A percentile compares a stretch with the other conserved stretches of the same genome.
phyloP scores from a whole-genome alignment of 2,113 vertebrate species.

The Marcusenius ussheri region DNA sequence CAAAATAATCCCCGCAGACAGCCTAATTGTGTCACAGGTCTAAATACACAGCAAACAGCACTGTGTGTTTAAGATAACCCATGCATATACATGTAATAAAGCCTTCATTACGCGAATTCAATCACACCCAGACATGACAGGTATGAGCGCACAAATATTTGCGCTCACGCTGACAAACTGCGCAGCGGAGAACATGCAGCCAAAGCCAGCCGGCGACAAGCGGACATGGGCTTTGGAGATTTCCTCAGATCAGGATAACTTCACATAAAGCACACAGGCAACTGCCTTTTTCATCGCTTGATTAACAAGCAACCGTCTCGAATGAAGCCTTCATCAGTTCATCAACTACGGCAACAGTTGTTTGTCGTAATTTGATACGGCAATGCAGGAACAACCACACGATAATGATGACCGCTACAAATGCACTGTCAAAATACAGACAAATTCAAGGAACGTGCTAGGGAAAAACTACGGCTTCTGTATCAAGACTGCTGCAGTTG shows the following conservation, averaged over 20 bases:
- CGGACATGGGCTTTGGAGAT: background rate
- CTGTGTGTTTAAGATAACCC: background rate
- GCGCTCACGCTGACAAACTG: background rate
- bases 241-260: background rate
- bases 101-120: background rate
- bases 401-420: background rate
- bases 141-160: background rate
- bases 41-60: background rate
- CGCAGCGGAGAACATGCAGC: background rate
- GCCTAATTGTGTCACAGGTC: background rate
- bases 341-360: constrained; percentile 19
- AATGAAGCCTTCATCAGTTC: background rate
- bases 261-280: background rate
- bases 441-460: background rate
- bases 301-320: background rate
- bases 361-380: constrained; percentile 19
- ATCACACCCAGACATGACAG: background rate
- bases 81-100: background rate
- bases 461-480: background rate
- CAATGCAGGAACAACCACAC: background rate
- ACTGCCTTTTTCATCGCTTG: background rate
- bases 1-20: background rate
- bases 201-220: background rate
- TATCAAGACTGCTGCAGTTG: background rate
- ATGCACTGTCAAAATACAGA: background rate